These are phyloP conservation scores for Protobothrops flavoviridis DNA, from an alignment of 2,113 vertebrate species.

Conservation along the genomic window DNA sequence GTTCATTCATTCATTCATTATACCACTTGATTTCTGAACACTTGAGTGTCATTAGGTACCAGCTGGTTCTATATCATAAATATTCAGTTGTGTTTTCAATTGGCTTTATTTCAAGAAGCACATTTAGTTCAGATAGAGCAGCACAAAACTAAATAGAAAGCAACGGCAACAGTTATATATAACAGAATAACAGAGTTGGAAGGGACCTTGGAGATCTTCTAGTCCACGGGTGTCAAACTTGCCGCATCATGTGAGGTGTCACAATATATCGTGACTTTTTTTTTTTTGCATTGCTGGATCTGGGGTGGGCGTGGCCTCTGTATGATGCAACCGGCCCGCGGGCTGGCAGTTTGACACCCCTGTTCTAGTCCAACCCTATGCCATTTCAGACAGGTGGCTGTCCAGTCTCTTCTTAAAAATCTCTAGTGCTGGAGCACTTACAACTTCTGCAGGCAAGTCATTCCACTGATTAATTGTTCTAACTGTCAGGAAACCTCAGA, in stretches of 20 bases:
- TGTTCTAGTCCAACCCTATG: no score
- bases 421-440: not conserved
- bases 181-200: not conserved
- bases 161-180: not conserved
- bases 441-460: not conserved
- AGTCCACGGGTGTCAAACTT: no score
- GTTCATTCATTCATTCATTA: not conserved
- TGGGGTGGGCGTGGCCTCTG: no score
- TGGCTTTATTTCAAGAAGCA: not conserved
- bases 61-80: not conserved
- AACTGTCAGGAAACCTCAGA: not conserved
- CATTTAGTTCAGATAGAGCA: not conserved
- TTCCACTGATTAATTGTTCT: not conserved
- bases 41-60: not conserved
- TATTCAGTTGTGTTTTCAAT: not conserved
- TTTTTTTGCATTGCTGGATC: no score
- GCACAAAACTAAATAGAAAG: not conserved
- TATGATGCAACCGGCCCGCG: no score
- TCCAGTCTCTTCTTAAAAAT: not conserved
- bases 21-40: not conserved
- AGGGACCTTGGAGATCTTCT: no score
- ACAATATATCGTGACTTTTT: no score
- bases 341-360: no score
- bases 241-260: no score
- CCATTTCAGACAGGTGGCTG: no score